Evolutionary conservation across 2,888 invertebrate species (phyloP).

Genomic region (Hydroisotoma schaefferi): DNA sequence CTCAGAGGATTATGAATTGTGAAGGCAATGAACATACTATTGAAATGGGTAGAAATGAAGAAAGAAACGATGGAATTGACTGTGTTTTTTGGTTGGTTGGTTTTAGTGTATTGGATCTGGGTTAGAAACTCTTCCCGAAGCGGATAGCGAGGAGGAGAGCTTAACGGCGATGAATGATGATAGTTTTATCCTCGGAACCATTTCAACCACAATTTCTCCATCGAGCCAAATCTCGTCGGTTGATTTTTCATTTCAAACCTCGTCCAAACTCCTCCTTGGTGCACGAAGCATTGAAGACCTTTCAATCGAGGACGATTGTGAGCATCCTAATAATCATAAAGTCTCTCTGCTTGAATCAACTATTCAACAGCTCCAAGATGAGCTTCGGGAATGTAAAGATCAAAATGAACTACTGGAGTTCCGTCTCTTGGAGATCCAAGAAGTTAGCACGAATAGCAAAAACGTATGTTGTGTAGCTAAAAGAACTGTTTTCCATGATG

Average conservation of each 20-base stretch:
- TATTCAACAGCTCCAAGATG: slow-evolving; percentile 57
- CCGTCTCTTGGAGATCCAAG: slow-evolving; percentile 71
- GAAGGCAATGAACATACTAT: too few species aligned
- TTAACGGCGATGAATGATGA: slow-evolving; percentile 22
- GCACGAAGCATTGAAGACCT: slow-evolving; percentile 28
- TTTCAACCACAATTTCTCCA: slow-evolving; percentile 10
- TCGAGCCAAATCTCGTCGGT: neutral
- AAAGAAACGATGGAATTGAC: too few species aligned
- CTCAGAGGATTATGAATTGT: too few species aligned
- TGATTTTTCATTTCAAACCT: slow-evolving; percentile 1
- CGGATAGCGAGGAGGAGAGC: slow-evolving; percentile 40
- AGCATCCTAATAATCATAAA: slow-evolving; percentile 19
- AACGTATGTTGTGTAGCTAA: too few species aligned
- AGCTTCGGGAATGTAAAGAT: slow-evolving; percentile 69
- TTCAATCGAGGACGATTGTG: slow-evolving; percentile 29
- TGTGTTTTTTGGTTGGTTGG: too few species aligned
- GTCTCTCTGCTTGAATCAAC: slow-evolving; percentile 41
- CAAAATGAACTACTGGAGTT: slow-evolving; percentile 78
- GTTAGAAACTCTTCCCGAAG: slow-evolving; percentile 47
- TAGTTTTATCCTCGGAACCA: slow-evolving; percentile 17
- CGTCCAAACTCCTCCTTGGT: slow-evolving; percentile 11
- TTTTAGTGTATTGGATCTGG: slow-evolving; percentile 16
- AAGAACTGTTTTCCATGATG: neutral
- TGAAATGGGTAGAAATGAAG: too few species aligned
- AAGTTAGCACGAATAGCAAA: slow-evolving; percentile 24